Conservation (phyloP, 2,797 vertebrate species). For the Picus viridis region DNA sequence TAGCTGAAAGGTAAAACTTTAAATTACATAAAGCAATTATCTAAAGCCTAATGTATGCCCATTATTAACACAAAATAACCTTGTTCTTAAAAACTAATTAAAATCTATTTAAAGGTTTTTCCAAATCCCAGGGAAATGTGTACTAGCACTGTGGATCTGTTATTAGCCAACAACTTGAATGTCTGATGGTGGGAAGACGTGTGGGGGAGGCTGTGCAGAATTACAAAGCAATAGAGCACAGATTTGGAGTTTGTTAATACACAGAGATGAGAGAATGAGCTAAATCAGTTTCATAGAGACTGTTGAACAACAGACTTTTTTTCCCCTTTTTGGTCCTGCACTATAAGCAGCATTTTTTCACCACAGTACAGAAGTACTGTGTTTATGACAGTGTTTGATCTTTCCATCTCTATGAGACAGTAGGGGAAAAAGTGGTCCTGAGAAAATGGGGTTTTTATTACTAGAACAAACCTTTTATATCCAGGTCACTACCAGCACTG, state of each 20-base stretch:
- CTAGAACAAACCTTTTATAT: conserved; percentile 49
- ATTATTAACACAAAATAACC: conserved; percentile 84
- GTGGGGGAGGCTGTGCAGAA: conserved; percentile 31
- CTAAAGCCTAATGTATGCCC: conserved; percentile 78
- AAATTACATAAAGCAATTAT: conserved; percentile 83
- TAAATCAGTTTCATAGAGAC: conserved; percentile 21
- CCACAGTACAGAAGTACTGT: conserved; percentile 38
- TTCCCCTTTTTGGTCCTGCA: conserved; percentile 26
- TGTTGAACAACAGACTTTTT: conserved; percentile 28
- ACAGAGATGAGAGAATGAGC: conserved; percentile 36
- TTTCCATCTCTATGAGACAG: conserved; percentile 56
- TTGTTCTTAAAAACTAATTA: conserved; percentile 81
- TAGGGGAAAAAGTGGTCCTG: conserved; percentile 26
- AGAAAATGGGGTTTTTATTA: conserved; percentile 67
- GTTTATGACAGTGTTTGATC: conserved; percentile 63
- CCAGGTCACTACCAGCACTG: conserved; percentile 35
- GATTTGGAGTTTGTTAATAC: conserved; percentile 33
- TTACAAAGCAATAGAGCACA: conserved; percentile 54
- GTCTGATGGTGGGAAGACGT: conserved; percentile 49
- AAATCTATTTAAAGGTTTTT: conserved; percentile 80
- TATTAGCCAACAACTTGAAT: conserved; percentile 56
- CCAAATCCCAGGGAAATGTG: conserved; percentile 72
- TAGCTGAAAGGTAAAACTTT: conserved; percentile 80
- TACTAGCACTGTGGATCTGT: conserved; percentile 43
- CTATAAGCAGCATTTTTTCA: conserved; percentile 55